Percentiles rank a stretch among this genome's conserved stretches.
These are phyloP conservation scores for Paedocypris sp. DNA, from an alignment of 2,113 vertebrate species.

Conservation along the genomic window DNA sequence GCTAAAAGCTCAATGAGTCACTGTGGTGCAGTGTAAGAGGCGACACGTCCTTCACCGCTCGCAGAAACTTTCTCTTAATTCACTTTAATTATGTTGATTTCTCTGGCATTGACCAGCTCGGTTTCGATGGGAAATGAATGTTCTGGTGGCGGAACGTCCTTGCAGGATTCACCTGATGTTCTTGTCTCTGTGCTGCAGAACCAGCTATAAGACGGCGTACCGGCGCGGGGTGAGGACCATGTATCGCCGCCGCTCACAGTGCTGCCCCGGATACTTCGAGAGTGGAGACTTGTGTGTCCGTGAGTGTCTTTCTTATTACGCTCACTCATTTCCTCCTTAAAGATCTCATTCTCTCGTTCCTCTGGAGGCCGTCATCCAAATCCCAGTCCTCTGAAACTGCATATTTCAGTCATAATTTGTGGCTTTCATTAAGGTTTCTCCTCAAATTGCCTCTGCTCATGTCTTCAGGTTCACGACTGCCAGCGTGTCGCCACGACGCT, in stretches of 20 bases:
- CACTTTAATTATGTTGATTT: slow-evolving; percentile 23
- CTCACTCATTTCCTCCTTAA: slow-evolving; percentile 31
- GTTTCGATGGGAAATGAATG: neutral
- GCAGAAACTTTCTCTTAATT: neutral
- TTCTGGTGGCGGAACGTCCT: too few species aligned
- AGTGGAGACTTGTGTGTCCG: slow-evolving; percentile 90
- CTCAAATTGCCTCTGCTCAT: slow-evolving; percentile 8
- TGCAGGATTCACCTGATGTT: neutral
- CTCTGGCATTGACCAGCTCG: neutral
- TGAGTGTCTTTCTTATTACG: slow-evolving; percentile 58
- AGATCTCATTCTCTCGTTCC: slow-evolving; percentile 28
- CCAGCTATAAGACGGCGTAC: slow-evolving; percentile 97
- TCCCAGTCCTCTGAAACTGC: slow-evolving; percentile 21
- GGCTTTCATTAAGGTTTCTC: slow-evolving; percentile 24
- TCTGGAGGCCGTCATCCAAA: slow-evolving; percentile 20
- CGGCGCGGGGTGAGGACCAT: slow-evolving; percentile 90
- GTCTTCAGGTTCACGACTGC: neutral
- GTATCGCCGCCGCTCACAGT: slow-evolving; percentile 94
- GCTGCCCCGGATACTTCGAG: slow-evolving; percentile 96
- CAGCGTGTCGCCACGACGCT: neutral
- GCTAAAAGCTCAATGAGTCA: slow-evolving; percentile 33
- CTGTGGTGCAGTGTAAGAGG: slow-evolving; percentile 7
- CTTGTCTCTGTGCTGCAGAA: slow-evolving; percentile 59
- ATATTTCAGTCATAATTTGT: slow-evolving; percentile 25
- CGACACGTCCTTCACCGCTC: slow-evolving; percentile 28